Conservation (phyloP, 2,888 invertebrate species). For the Pterostichus niger region DNA sequence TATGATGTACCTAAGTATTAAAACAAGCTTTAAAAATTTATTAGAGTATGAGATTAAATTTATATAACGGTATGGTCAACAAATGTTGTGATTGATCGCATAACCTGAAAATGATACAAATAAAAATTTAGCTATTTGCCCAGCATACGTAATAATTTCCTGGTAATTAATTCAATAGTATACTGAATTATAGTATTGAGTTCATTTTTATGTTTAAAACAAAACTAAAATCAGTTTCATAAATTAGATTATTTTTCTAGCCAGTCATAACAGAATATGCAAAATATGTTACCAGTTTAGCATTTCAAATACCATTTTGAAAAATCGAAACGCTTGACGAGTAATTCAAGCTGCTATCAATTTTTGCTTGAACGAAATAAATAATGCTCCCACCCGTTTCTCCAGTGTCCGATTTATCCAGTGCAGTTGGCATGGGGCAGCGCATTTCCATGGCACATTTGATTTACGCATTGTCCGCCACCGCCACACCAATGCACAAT, state of each 20-base stretch:
- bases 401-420: slow-evolving; percentile 26
- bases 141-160: no score
- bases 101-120: no score
- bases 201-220: no score
- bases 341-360: slow-evolving; percentile 30
- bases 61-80: no score
- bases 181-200: no score
- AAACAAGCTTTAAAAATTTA: neutral
- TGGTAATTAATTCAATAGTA: no score
- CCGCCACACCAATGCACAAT: slow-evolving; percentile 71
- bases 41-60: neutral
- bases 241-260: no score
- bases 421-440: slow-evolving; percentile 18
- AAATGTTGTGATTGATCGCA: no score
- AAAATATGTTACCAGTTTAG: no score
- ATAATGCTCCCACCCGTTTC: slow-evolving; percentile 9
- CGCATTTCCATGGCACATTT: slow-evolving; percentile 58
- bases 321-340: slow-evolving; percentile 1
- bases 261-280: no score
- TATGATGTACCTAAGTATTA: neutral
- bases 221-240: no score
- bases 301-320: neutral
- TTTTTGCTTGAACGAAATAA: slow-evolving; percentile 24
- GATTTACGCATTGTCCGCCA: slow-evolving; percentile 70
- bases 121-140: no score